These are phyloP conservation scores for Lysiphlebus fabarum DNA, from an alignment of 1,140 invertebrate species.

Conservation along the genomic window DNA sequence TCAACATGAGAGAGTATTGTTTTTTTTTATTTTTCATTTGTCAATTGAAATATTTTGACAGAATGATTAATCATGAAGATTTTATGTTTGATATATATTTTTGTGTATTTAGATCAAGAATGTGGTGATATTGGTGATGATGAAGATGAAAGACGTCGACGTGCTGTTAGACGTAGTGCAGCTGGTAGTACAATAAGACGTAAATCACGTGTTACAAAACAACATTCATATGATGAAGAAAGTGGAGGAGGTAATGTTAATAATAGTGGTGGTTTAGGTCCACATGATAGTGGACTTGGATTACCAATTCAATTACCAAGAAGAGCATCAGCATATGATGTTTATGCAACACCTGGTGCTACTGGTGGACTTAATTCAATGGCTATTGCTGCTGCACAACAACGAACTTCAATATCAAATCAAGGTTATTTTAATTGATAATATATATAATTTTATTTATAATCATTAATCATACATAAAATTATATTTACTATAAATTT, in stretches of 20 bases:
- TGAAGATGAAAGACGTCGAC: slow-evolving; percentile 44
- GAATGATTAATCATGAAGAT: background rate
- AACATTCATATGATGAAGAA: slow-evolving; percentile 80
- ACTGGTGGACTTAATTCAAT: slow-evolving; percentile 38
- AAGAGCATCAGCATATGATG: slow-evolving; percentile 76
- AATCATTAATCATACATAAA: too few species aligned
- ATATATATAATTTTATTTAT: too few species aligned
- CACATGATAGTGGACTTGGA: slow-evolving; percentile 55
- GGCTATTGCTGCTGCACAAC: slow-evolving; percentile 43
- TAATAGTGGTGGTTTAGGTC: slow-evolving; percentile 29
- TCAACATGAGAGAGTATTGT: background rate
- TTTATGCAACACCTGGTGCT: slow-evolving; percentile 57
- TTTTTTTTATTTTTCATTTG: background rate
- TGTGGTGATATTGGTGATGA: slow-evolving; percentile 29
- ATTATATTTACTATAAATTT: too few species aligned
- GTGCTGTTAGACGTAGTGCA: slow-evolving; percentile 39
- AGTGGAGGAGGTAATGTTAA: slow-evolving; percentile 43
- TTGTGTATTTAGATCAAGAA: slow-evolving; percentile 17
- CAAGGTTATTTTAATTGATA: slow-evolving; percentile 45
- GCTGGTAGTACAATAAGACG: slow-evolving; percentile 46
- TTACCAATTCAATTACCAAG: slow-evolving; percentile 67
- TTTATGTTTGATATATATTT: too few species aligned
- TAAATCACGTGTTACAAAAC: slow-evolving; percentile 69
- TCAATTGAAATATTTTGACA: background rate
- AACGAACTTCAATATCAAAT: slow-evolving; percentile 44